These are phyloP conservation scores for Drosophila neonasuta DNA, from an alignment of 2,888 invertebrate genomes.

Conservation along the genomic window DNA sequence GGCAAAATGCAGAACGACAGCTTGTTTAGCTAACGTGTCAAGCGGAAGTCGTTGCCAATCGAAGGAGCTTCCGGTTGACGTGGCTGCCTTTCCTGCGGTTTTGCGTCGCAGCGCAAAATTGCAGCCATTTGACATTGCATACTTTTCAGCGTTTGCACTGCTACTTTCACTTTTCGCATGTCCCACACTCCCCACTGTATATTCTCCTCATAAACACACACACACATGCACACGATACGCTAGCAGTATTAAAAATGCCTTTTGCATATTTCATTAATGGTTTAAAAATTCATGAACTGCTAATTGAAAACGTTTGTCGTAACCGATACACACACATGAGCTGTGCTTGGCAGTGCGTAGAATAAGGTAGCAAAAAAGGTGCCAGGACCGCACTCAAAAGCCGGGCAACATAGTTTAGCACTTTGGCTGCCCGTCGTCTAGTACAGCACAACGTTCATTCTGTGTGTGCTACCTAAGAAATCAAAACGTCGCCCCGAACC, in stretches of 20 bases:
- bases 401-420: slow-evolving; percentile 81
- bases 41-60: slow-evolving; percentile 82
- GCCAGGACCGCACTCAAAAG: slow-evolving; percentile 71
- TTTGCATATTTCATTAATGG: slow-evolving; percentile 75
- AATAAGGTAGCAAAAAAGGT: slow-evolving; percentile 67
- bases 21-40: slow-evolving; percentile 79
- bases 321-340: slow-evolving; percentile 35
- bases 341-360: slow-evolving; percentile 55
- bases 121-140: slow-evolving; percentile 49
- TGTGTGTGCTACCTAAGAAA: slow-evolving; percentile 52
- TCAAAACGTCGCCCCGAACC: slow-evolving; percentile 53
- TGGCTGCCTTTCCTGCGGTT: slow-evolving; percentile 44
- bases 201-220: slow-evolving; percentile 6
- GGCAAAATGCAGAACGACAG: slow-evolving; percentile 69
- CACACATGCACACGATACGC: not conserved
- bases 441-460: not conserved
- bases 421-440: slow-evolving; percentile 64
- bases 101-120: slow-evolving; percentile 26
- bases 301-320: slow-evolving; percentile 82
- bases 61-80: slow-evolving; percentile 79
- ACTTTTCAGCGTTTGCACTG: slow-evolving; percentile 29
- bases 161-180: slow-evolving; percentile 64
- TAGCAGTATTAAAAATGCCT: slow-evolving; percentile 65
- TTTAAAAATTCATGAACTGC: slow-evolving; percentile 80
- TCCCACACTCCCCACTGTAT: slow-evolving; percentile 9